Evolutionary conservation across 2,797 vertebrate species (phyloP).

Genomic region (Chelidonichthys spinosus): DNA sequence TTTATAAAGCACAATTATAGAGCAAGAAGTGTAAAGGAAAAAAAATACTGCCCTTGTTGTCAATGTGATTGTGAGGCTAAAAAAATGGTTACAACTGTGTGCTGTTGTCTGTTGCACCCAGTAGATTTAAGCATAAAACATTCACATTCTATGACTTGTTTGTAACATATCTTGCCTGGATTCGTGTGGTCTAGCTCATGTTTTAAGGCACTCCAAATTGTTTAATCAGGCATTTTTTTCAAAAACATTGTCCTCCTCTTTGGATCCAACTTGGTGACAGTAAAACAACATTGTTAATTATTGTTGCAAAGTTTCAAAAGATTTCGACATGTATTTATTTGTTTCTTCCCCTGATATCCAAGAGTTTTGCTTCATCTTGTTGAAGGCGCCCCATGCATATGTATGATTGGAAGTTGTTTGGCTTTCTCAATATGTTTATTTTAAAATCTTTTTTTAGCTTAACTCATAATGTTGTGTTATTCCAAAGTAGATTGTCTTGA

Average conservation of each 20-base stretch:
- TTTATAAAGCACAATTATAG: slow-evolving; percentile 65
- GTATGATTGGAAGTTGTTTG: slow-evolving; percentile 82
- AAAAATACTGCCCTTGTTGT: slow-evolving; percentile 14
- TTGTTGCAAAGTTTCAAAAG: slow-evolving; percentile 76
- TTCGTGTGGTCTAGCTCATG: slow-evolving; percentile 15
- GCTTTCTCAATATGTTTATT: slow-evolving; percentile 84
- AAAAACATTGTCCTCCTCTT: slow-evolving; percentile 59
- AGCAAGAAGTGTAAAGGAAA: slow-evolving; percentile 40
- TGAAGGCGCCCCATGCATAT: slow-evolving; percentile 81
- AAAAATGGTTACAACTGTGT: slow-evolving; percentile 24
- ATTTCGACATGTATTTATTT: slow-evolving; percentile 65
- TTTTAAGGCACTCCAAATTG: slow-evolving; percentile 38
- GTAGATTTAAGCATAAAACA: slow-evolving; percentile 35
- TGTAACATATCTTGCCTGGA: slow-evolving; percentile 22
- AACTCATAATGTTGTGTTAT: slow-evolving; percentile 83
- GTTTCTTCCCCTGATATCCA: slow-evolving; percentile 63
- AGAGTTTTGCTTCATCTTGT: slow-evolving; percentile 60
- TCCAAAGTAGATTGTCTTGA: slow-evolving; percentile 85
- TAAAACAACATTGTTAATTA: slow-evolving; percentile 71
- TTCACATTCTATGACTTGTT: slow-evolving; percentile 35
- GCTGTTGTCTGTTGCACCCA: slow-evolving; percentile 19
- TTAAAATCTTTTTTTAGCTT: slow-evolving; percentile 83
- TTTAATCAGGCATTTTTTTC: slow-evolving; percentile 59
- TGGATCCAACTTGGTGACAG: slow-evolving; percentile 55
- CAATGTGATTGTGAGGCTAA: slow-evolving; percentile 28